phyloP scores from a whole-genome alignment of 2,113 vertebrate species.

The Sinocyclocheilus anophthalmus region DNA sequence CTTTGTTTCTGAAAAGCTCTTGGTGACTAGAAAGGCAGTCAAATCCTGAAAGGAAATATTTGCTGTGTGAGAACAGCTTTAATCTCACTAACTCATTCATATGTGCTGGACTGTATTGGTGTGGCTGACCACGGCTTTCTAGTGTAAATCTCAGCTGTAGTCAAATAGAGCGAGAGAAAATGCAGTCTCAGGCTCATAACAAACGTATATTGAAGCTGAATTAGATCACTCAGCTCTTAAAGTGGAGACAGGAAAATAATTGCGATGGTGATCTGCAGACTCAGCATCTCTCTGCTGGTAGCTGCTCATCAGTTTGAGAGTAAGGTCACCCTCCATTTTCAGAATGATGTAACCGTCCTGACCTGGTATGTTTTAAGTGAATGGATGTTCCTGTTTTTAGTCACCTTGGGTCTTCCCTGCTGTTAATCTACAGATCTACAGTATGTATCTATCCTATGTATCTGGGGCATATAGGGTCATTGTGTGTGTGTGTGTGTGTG shows the following conservation, averaged over 20 bases:
- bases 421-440: background rate
- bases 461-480: too few relatives aligned
- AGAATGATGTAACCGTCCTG: background rate
- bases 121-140: background rate
- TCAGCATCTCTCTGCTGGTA: conserved; percentile 1
- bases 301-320: background rate
- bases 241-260: conserved; percentile 17
- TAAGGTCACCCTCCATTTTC: background rate
- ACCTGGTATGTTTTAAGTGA: background rate
- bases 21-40: background rate
- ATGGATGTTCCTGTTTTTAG: background rate
- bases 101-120: background rate
- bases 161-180: background rate
- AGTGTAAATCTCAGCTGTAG: conserved; percentile 17
- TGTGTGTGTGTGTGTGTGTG: too few relatives aligned
- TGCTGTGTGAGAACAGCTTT: background rate
- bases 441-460: background rate
- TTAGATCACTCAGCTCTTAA: conserved; percentile 26
- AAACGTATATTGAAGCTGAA: background rate
- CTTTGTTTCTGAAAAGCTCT: background rate
- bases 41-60: background rate
- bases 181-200: conserved; percentile 1
- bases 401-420: background rate
- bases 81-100: conserved; percentile 3
- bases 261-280: background rate